Evolutionary conservation across 2,888 invertebrate species (phyloP), one percentile per base, ranked within the genome.

Genomic region (Pristionchus maxplancki): DNA sequence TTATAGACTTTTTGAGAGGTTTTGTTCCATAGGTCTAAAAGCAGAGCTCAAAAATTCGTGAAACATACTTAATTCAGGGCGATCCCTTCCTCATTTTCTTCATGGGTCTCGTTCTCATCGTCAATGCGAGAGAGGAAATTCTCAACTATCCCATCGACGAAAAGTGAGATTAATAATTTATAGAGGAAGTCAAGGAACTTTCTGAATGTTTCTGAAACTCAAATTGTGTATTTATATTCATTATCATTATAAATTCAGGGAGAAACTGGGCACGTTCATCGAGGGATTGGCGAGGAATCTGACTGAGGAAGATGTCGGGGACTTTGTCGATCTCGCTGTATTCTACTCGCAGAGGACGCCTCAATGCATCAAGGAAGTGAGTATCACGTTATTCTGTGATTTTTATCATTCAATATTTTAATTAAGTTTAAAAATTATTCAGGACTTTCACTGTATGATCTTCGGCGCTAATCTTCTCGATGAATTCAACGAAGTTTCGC

Each of bases 81-180:
- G 98, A 99, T 96, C 98, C 98, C 17, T 99, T 99, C 96, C 97
- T 98, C 91, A 96, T 98, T 94, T 97, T 99, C 95, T 99, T 98
- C 95, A 96, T 99, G 89, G 97, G 97, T 20, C 96, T 99, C 71
- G 98, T 98, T 88, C 97, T 99, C 96, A 96, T 99, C 37, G 97
- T 99, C 88, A 99, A 99, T 96, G 97, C 97, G 15, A 97, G 96
- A 96, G 93, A 94, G 15, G 89, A 91, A 34, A 89, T 94, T 58
- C 85, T 92, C 58, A 71, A 48, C 24, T 87, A 50, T 67, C 53
- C 67, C 31, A 89, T 90, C 74, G 89, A 90, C 71, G 81, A 71
- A 78, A 90, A 24, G 89, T 87, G 88, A 89, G 78, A 82, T 24
- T 34, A 64, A n/a, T 28, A 9, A 48, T 9, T 48, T 48, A 48